Evolutionary conservation across 2,113 vertebrate species (phyloP).

Genomic region (Mastomys natalensis): DNA sequence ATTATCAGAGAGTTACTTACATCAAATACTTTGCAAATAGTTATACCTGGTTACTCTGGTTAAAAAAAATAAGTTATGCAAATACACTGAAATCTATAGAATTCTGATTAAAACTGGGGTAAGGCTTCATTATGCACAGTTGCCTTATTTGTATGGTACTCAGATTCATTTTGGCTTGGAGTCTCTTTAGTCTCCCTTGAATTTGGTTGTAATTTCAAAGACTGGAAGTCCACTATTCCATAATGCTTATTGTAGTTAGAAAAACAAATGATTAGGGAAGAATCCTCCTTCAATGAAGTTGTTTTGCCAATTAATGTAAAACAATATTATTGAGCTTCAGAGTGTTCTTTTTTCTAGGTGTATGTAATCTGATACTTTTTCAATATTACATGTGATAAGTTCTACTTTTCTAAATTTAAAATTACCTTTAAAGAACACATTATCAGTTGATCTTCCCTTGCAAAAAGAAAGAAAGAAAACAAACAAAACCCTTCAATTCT

Average conservation of each 20-base stretch:
- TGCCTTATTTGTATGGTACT: background rate
- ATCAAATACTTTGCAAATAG: conserved; percentile 71
- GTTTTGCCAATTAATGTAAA: background rate
- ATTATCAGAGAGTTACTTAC: conserved; percentile 53
- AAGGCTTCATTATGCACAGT: background rate
- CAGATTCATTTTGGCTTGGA: background rate
- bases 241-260: background rate
- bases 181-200: background rate
- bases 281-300: background rate
- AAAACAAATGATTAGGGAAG: background rate
- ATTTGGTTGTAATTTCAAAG: conserved; percentile 5
- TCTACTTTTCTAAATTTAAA: conserved; percentile 92
- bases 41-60: conserved; percentile 55
- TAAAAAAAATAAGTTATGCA: conserved; percentile 45
- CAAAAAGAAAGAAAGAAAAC: background rate
- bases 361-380: conserved; percentile 88
- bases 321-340: conserved; percentile 17
- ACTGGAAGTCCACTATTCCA: background rate
- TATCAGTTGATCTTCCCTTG: conserved; percentile 87
- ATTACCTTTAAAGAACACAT: conserved; percentile 91
- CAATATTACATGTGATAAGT: conserved; percentile 90
- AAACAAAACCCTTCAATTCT: background rate
- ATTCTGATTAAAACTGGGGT: conserved; percentile 58
- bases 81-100: conserved; percentile 45
- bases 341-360: conserved; percentile 85